Percentiles rank a stretch among this genome's conserved stretches.
Conservation (phyloP, 2,797 vertebrate genomes). For the Gymnoscopelus microlampas region DNA sequence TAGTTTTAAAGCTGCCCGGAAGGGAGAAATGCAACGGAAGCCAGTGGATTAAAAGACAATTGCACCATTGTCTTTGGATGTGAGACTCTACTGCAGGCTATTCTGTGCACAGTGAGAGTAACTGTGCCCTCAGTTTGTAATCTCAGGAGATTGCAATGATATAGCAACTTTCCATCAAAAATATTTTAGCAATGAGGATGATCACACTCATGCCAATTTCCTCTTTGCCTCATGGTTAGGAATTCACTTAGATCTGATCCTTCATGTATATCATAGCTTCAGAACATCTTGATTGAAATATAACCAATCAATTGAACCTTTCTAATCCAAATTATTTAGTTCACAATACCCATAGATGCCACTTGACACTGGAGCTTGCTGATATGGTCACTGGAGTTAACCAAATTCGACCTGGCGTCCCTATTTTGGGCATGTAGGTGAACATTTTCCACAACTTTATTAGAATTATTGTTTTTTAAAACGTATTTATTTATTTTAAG, state of each 20-base stretch:
- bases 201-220: background rate
- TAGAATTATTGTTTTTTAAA: constrained; percentile 9
- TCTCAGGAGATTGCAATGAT: constrained; percentile 8
- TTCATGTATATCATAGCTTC: background rate
- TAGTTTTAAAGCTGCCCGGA: background rate
- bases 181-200: background rate
- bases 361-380: constrained; percentile 7
- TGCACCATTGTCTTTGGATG: background rate
- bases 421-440: too few relatives aligned
- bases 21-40: constrained; percentile 1
- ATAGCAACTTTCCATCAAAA: constrained; percentile 10
- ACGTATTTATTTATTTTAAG: too few relatives aligned
- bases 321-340: constrained; percentile 12
- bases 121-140: background rate
- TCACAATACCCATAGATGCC: constrained; percentile 13
- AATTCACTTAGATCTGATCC: background rate
- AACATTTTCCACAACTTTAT: too few relatives aligned
- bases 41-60: constrained; percentile 1
- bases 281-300: background rate
- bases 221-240: constrained; percentile 9
- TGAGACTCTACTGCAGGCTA: background rate
- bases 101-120: background rate
- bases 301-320: background rate
- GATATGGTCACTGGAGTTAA: constrained; percentile 34
- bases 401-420: constrained; percentile 3